Conservation (phyloP, 1,140 invertebrate genomes). For the Lepidurus packardi region DNA sequence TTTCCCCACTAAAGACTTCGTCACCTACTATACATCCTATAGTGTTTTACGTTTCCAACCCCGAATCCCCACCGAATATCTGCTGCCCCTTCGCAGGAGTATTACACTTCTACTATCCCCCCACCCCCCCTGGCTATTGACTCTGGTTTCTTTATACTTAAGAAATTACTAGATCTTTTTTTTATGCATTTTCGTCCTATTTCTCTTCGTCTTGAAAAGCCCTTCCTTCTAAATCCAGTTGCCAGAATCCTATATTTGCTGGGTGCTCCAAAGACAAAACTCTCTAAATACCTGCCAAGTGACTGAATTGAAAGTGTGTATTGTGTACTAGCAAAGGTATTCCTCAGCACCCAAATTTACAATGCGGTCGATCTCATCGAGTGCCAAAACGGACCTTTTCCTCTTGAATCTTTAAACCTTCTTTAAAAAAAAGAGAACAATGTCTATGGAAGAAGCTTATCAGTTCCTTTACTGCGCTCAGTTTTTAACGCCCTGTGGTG, state of each 20-base stretch:
- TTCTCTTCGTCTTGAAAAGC: not conserved
- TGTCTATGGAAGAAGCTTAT: conserved; percentile 4
- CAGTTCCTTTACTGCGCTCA: conserved; percentile 6
- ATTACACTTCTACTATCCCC: not conserved
- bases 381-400: not conserved
- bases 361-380: conserved; percentile 3
- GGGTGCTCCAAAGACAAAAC: not conserved
- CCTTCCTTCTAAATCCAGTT: not conserved
- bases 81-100: not conserved
- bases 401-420: not conserved
- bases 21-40: not conserved
- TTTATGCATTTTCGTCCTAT: not conserved
- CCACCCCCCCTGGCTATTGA: not conserved
- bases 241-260: not conserved
- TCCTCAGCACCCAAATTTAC: not conserved
- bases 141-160: not conserved
- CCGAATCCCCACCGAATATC: not conserved
- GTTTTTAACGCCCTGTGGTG: not conserved
- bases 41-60: conserved; percentile 16
- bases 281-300: not conserved
- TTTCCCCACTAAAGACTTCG: conserved; percentile 3
- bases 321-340: not conserved
- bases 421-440: not conserved
- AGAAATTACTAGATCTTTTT: not conserved
- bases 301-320: not conserved